These are phyloP conservation scores for Drosophila gunungcola DNA, from an alignment of 1,140 invertebrate genomes.

Conservation along the genomic window DNA sequence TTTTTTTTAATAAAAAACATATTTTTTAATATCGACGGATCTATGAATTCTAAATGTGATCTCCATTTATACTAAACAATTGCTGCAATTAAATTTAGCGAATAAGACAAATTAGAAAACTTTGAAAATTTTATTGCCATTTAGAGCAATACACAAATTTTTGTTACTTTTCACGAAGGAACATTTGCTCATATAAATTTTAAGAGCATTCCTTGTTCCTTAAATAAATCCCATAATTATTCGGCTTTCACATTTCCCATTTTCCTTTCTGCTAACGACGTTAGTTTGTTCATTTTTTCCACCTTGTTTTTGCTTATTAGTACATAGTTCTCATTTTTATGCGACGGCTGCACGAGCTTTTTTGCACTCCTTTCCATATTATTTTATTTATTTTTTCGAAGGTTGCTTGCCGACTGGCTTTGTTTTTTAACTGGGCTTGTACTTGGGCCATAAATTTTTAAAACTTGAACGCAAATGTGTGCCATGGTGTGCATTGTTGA, in stretches of 20 bases:
- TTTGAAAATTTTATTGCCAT: too few relatives aligned
- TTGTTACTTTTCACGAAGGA: neutral
- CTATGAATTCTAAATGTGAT: too few relatives aligned
- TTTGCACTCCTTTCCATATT: slow-evolving; percentile 3
- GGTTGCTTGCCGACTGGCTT: slow-evolving; percentile 38
- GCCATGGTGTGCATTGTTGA: slow-evolving; percentile 40
- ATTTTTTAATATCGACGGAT: too few relatives aligned
- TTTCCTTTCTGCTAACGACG: slow-evolving; percentile 59
- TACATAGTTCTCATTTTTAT: slow-evolving; percentile 74
- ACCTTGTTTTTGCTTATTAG: slow-evolving; percentile 70
- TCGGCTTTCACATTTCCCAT: slow-evolving; percentile 26
- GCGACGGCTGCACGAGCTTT: slow-evolving; percentile 65
- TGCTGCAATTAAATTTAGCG: too few relatives aligned
- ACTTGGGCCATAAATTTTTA: slow-evolving; percentile 74
- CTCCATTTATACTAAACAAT: too few relatives aligned
- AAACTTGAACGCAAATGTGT: slow-evolving; percentile 69
- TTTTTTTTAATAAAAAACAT: too few relatives aligned
- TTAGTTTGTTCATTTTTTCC: slow-evolving; percentile 58
- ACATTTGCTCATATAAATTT: neutral
- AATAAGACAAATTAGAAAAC: too few relatives aligned
- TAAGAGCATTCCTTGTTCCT: slow-evolving; percentile 29
- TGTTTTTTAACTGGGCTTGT: slow-evolving; percentile 55
- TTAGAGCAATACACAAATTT: neutral
- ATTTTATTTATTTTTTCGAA: slow-evolving; percentile 26
- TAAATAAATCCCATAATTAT: slow-evolving; percentile 4